These are phyloP conservation scores for Formica aserva DNA, from an alignment of 2,888 invertebrate species.

Conservation along the genomic window DNA sequence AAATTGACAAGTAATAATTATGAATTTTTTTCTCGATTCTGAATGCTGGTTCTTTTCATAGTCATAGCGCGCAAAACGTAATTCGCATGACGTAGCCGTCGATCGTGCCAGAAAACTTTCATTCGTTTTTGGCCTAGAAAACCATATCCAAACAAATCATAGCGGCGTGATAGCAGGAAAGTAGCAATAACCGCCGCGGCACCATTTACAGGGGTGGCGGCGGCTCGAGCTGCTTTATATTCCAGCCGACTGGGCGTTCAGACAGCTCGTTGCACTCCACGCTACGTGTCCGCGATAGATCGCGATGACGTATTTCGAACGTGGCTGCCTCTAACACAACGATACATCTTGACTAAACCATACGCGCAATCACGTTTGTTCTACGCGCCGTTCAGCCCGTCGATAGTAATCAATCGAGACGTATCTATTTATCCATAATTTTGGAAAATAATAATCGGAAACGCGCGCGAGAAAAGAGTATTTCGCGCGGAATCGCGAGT, in stretches of 20 bases:
- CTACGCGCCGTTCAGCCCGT: background rate
- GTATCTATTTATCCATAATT: constrained; percentile 2
- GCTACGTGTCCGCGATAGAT: constrained; percentile 57
- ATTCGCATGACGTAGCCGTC: background rate
- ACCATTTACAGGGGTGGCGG: constrained; percentile 31
- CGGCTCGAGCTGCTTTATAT: constrained; percentile 50
- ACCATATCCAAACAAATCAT: constrained; percentile 28
- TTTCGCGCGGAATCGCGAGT: background rate
- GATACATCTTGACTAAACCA: constrained; percentile 33
- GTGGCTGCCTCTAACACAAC: constrained; percentile 14
- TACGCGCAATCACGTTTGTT: background rate
- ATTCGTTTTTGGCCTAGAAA: background rate
- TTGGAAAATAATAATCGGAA: constrained; percentile 41
- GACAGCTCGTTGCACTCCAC: constrained; percentile 51
- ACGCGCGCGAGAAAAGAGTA: background rate
- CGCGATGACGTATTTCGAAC: constrained; percentile 33
- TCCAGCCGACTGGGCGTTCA: constrained; percentile 16
- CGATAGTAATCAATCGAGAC: background rate
- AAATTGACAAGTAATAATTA: background rate
- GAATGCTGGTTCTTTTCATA: background rate
- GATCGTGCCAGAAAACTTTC: constrained; percentile 13
- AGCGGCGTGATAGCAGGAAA: constrained; percentile 53
- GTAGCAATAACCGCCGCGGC: constrained; percentile 58
- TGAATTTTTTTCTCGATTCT: background rate
- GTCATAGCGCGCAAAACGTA: background rate